Conservation (phyloP, 2,113 vertebrate genomes). For the Petaurus breviceps region DNA sequence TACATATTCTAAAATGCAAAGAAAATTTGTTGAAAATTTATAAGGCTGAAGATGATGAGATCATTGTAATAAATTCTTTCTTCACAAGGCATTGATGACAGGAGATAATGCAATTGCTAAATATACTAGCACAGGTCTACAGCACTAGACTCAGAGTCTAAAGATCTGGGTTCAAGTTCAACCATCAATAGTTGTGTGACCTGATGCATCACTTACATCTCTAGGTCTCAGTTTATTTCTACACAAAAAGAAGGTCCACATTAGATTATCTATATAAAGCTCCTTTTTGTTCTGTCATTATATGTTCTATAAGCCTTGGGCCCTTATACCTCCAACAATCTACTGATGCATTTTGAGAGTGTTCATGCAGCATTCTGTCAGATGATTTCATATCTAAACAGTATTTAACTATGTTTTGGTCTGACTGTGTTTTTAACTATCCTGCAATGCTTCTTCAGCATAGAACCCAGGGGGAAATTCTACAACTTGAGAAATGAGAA, state of each 20-base stretch:
- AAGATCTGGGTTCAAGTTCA: rapidly evolving
- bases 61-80: rapidly evolving
- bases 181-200: too few species aligned
- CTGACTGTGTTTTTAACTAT: neutral
- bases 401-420: neutral
- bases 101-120: rapidly evolving
- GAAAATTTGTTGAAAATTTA: conserved; percentile 39
- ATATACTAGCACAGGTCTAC: neutral
- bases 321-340: neutral
- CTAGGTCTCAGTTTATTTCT: neutral
- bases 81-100: neutral
- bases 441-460: neutral
- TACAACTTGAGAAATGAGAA: conserved; percentile 46
- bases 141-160: neutral
- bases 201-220: neutral
- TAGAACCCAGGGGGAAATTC: conserved; percentile 31
- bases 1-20: conserved; percentile 43
- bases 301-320: neutral
- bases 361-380: neutral
- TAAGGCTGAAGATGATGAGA: conserved; percentile 28
- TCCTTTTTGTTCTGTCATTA: neutral
- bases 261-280: neutral
- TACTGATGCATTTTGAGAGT: neutral
- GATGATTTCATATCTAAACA: neutral
- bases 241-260: neutral